Base-by-base conservation (phyloP, 2,888 invertebrate species). In the Harpalus rufipes region DNA sequence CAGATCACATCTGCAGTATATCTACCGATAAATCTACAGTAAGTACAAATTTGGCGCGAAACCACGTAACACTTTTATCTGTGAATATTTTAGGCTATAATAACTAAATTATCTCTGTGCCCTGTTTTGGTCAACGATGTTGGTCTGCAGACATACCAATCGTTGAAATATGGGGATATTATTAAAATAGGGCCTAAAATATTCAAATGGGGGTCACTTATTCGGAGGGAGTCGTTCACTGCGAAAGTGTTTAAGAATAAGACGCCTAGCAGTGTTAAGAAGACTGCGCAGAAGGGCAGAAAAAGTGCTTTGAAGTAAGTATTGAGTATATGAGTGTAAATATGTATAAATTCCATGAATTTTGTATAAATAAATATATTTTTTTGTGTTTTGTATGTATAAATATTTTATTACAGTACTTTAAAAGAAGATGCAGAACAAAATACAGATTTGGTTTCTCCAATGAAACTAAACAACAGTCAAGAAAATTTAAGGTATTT, bases 121-220 rank as follows among this genome's bases (percentile, higher is more conserved):
- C 61, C 83, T 10, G 32, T 83, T 18, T 44, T 83, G 7, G 16
- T 83, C 0, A 83, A 83, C 18, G 59, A 83, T 21, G 16, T 0
- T 44, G 61, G 32, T 74, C 7, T 83, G 5, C 39, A 21, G 18
- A 18, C 59, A 10, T 12, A 59, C 3, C 41, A 76, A 72, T 4
- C 41, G n/a, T 58, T 83, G 18, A 76, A 74, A 16, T 18, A 14
- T 39, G 83, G 83, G 0, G 83, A 83, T 83, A 25, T 83, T 59
- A 32, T 83, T 16, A 74, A 58, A 76, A 61, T 83, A 61, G 83
- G 83, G 3, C 2, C 58, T 7, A 83, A 83, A 83, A 61, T 25
- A 41, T 83, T 83, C 39, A 74, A 74, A 74, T 83, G 83, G 83
- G 21, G 44, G 7, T 1, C 16, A 8, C 44, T 41, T 18, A 74